These are phyloP conservation scores for Silurus glanis DNA, from an alignment of 2,113 vertebrate species.

Conservation along the genomic window DNA sequence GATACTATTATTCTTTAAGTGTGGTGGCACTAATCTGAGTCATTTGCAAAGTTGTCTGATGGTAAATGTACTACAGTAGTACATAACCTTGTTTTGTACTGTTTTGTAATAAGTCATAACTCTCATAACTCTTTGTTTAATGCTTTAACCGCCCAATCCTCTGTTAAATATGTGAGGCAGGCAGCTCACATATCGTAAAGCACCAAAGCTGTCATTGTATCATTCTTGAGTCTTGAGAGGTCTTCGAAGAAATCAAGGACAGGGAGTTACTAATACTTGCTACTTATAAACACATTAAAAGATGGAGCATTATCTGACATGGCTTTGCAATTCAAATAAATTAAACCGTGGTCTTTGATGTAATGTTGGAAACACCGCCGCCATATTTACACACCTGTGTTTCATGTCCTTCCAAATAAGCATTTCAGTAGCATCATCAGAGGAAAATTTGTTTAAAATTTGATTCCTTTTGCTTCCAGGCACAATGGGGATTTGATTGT, in stretches of 20 bases:
- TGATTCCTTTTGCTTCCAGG: not conserved
- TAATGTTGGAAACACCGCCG: conserved; percentile 59
- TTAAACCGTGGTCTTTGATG: conserved; percentile 62
- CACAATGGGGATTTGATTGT: not conserved
- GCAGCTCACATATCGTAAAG: conserved; percentile 22
- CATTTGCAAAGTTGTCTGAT: conserved; percentile 43
- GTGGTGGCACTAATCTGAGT: conserved; percentile 20
- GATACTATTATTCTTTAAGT: conserved; percentile 9
- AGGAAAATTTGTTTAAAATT: conserved; percentile 39
- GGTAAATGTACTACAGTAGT: conserved; percentile 70
- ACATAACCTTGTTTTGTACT: conserved; percentile 75
- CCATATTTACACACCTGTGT: conserved; percentile 60
- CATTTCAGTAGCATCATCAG: conserved; percentile 47
- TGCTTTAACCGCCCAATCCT: conserved; percentile 56
- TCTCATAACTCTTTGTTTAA: conserved; percentile 77
- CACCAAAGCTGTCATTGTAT: conserved; percentile 39
- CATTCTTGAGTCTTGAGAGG: conserved; percentile 38
- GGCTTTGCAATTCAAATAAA: conserved; percentile 67
- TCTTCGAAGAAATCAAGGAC: conserved; percentile 19
- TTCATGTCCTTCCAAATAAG: conserved; percentile 69
- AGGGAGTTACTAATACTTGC: conserved; percentile 34
- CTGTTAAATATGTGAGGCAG: conserved; percentile 51
- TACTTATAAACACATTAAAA: conserved; percentile 55
- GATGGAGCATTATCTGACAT: conserved; percentile 56
- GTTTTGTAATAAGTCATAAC: too few species aligned